These are phyloP conservation scores for Borostomias antarcticus DNA, from an alignment of 2,797 vertebrate species.

Conservation along the genomic window DNA sequence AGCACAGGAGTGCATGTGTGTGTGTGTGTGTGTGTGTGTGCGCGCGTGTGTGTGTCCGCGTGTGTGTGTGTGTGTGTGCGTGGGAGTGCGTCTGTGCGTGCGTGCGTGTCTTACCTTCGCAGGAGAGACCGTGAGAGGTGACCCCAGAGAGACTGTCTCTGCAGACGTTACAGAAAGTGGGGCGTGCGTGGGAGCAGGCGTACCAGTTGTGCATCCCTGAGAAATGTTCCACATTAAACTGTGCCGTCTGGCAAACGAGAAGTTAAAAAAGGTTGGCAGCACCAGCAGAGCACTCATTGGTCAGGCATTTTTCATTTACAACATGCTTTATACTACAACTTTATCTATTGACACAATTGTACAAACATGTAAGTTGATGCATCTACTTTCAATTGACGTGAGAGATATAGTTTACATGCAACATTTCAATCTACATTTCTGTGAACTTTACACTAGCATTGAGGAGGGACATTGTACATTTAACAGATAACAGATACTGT, in stretches of 20 bases:
- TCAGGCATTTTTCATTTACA: slow-evolving; percentile 36
- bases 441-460: neutral
- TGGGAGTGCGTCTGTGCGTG: neutral
- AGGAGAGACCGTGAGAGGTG: slow-evolving; percentile 97
- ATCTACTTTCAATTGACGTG: too few species aligned
- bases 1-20: neutral
- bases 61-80: neutral
- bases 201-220: slow-evolving; percentile 99
- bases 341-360: neutral
- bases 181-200: slow-evolving; percentile 97
- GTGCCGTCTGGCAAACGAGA: slow-evolving; percentile 93
- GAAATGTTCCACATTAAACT: slow-evolving; percentile 99
- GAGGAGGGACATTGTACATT: too few species aligned
- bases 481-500: too few species aligned
- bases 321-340: neutral
- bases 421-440: neutral
- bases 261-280: slow-evolving; percentile 81
- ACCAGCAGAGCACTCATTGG: slow-evolving; percentile 65
- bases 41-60: neutral
- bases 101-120: slow-evolving; percentile 85
- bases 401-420: neutral
- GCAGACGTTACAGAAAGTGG: slow-evolving; percentile 99
- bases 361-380: too few species aligned
- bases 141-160: slow-evolving; percentile 97
- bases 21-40: neutral